Base-by-base conservation (phyloP, 2,113 vertebrate genomes). In the Gasterosteus aculeatus region DNA sequence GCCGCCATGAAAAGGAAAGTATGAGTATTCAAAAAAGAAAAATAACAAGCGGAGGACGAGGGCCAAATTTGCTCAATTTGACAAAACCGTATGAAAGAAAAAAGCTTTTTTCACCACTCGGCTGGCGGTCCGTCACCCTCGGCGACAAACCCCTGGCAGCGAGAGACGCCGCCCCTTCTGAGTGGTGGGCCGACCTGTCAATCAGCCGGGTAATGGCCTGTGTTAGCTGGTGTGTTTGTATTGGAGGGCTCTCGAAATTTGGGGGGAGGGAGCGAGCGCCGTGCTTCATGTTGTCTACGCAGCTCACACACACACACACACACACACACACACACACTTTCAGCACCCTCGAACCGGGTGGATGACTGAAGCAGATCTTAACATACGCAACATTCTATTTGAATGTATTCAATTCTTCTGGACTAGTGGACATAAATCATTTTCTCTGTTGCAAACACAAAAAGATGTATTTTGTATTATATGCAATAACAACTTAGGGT, bases 181-280 rank as follows among this genome's bases (percentile, higher is more conserved):
- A 91, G 81, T 95, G 95, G 96, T 93, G 93, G 93, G 92, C 90
- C 85, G 92, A 72, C 93, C 93, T 92, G 95, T 95, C 95, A 94
- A 90, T 94, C 95, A 93, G 61, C 69, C 46, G 82, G 90, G 91
- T 94, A 96, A 95, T 93, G 90, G 88, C 71, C 91, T 95, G 93
- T 94, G 93, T 95, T 96, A 91, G 80, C 82, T 86, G 73, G 60
- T 81, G 90, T 95, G 94, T 95, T 95, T 93, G 81, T 88, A 95
- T 80, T 80, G 76, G 63, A 78, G 88, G 75, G 72, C 78, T 84
- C 73, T 88, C 63, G 85, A 85, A 89, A 26, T 26, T 26, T 80
- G 76, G 77, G 62, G 44, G 84, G 94, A 96, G 95, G 94, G 93
- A 95, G 75, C 15, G 41, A 85, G 77, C 8, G 39, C 10, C 79